Base-by-base conservation (phyloP, 1,140 invertebrate species). In the Drosophila punjabiensis region DNA sequence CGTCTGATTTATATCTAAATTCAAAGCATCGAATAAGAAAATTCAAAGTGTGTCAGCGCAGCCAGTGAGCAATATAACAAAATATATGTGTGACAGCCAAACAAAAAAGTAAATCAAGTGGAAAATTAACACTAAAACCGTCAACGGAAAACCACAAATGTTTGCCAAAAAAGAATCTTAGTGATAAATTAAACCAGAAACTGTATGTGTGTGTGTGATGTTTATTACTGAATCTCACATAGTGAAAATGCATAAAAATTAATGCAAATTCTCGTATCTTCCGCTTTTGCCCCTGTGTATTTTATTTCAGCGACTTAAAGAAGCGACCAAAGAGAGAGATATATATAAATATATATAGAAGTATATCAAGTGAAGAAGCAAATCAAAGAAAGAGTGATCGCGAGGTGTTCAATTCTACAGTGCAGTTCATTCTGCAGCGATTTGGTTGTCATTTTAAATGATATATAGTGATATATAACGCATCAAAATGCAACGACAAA, bases 401-500 rank as follows among this genome's bases (percentile, higher is more conserved):
- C 79, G 86, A 90, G 82, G 86, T 90, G 86, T 90, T 81, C 60
- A 63, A 65, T 79, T 85, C 76, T 85, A 74, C 37, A 81, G 82
- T 90, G 86, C 86, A 90, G 87, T 90, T 87, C 75, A 70, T 68
- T 81, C 87, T 90, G 87, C 82, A 81, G 32, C 76, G 82, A 91
- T 90, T 90, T 90, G 82, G 82, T 90, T 90, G 82, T 87, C 81
- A 92, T 92, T 92, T 90, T 92, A 79, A 92, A 92, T 92, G 92
- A 86, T 82, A 82, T 88, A 92, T 91, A 92, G 88, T 93, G 79
- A 86, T 93, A 92, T 87, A 92, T 93, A 92, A 92, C 90, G 91
- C 91, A 76, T 62, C 50, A 91, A 91, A 93, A 93, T 93, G 92
- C 92, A 93, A 90, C 92, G 92, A 91, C 82, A 92, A 92, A 93